Evolutionary conservation across 2,888 invertebrate species (phyloP).

Genomic region (Drosophila hamatofila): DNA sequence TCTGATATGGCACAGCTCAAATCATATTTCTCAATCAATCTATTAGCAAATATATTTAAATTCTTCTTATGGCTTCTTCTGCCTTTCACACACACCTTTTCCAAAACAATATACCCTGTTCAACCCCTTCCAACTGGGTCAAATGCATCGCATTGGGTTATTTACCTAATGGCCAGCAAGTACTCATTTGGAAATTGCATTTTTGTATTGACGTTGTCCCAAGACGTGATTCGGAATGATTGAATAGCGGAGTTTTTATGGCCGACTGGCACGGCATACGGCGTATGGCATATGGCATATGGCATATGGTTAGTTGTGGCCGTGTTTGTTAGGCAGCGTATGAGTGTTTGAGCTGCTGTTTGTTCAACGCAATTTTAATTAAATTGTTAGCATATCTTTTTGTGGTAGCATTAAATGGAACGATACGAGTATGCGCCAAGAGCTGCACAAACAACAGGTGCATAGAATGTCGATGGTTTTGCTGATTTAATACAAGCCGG

Average conservation of each 20-base stretch:
- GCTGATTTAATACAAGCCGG: constrained; percentile 31
- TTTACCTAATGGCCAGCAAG: not conserved
- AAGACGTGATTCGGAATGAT: constrained; percentile 42
- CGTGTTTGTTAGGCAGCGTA: constrained; percentile 6
- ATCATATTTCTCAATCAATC: too few species aligned
- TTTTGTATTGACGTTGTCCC: constrained; percentile 23
- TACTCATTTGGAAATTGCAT: constrained; percentile 9
- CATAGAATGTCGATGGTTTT: constrained; percentile 35
- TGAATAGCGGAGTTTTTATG: constrained; percentile 24
- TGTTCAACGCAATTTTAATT: constrained; percentile 62
- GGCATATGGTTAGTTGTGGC: not conserved
- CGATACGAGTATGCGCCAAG: constrained; percentile 49
- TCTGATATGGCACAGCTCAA: too few species aligned
- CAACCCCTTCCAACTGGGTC: not conserved
- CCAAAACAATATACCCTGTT: not conserved
- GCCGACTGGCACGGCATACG: constrained; percentile 21
- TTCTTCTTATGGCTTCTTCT: not conserved
- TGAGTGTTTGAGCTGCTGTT: constrained; percentile 24
- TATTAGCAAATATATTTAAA: too few species aligned
- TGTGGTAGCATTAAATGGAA: constrained; percentile 60
- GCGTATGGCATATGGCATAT: not conserved
- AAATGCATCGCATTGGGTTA: not conserved
- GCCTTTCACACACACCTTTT: not conserved
- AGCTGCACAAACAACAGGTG: constrained; percentile 38
- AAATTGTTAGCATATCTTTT: constrained; percentile 65